Evolutionary conservation across 92 coral and sea anemone species (phyloP).

Genomic region (Porites divaricata): DNA sequence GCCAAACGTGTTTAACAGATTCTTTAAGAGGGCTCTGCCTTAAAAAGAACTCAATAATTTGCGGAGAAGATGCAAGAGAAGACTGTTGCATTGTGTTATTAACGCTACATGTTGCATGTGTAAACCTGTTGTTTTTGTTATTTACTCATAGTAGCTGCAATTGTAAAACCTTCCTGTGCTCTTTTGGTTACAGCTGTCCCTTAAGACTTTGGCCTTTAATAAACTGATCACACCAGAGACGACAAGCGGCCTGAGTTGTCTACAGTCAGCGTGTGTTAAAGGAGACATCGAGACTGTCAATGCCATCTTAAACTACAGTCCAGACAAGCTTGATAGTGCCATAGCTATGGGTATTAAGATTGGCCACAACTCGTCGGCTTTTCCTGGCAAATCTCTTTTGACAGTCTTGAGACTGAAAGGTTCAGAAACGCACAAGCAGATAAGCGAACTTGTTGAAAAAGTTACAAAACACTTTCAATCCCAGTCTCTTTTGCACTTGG

Average conservation of each 20-base stretch:
- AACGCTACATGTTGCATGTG: no score
- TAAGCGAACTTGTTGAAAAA: slow-evolving; percentile 37
- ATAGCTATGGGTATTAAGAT: slow-evolving; percentile 47
- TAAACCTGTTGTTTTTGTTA: no score
- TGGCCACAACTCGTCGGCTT: slow-evolving; percentile 1
- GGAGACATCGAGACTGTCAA: slow-evolving; percentile 63
- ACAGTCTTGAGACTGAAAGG: slow-evolving; percentile 3
- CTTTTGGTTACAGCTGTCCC: not conserved
- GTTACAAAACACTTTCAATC: slow-evolving; percentile 33
- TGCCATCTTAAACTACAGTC: slow-evolving; percentile 60
- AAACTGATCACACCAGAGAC: not conserved
- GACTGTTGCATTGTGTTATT: no score
- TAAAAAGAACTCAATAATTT: no score
- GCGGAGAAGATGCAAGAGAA: no score
- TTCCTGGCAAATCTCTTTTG: slow-evolving; percentile 18
- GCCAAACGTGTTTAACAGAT: no score
- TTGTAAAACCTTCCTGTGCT: no score
- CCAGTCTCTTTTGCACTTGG: slow-evolving; percentile 54
- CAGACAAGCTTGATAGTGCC: slow-evolving; percentile 57
- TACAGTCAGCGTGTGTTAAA: slow-evolving; percentile 57
- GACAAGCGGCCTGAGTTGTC: slow-evolving; percentile 43
- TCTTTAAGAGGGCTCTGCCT: no score
- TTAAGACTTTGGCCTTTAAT: not conserved
- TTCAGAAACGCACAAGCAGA: slow-evolving; percentile 35
- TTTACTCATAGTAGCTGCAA: no score